Evolutionary conservation across 1,140 invertebrate genomes (phyloP), one percentile per base, ranked within the genome.

Genomic region (Drosophila takahashii): DNA sequence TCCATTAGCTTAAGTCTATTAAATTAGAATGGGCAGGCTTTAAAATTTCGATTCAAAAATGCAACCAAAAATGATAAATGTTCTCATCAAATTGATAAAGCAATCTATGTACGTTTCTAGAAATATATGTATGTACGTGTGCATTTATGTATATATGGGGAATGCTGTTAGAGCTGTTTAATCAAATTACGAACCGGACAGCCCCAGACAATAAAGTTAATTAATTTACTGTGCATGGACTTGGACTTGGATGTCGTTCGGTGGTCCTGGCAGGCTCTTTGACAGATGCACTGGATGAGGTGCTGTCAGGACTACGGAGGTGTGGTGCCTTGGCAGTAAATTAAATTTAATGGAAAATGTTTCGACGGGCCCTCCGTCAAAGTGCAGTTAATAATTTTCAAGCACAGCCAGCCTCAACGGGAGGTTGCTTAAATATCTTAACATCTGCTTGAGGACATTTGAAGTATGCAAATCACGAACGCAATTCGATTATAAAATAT

Each of bases 401-500:
- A 27, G 34, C 36, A 37, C 34, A 2, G 29, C 8, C 11, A 18
- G 39, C 16, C 41, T 48, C 36, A 36, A 22, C 22, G 41, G 39
- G 48, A 56, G 65, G 77, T 81, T 62, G 75, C 36, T 73, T 42
- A 42, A 42, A 42, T 56, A 15, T 11, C 37, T 29, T 18, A 26
- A 29, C 58, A 8, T 37, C 16, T 13, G 34, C 53, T 45, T 44
- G 10, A 22, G 64, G 41, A 57, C 47, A 22, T 48, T 39, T 50
- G 66, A 69, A 71, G 81, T 87, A 89, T 86, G 83, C 83, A 89
- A 86, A 86, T 86, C 84, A 86, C 81, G 58, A 70, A 66, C 52
- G 42, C 71, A 78, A 83, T 70, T 79, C 79, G 79, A 87, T 86
- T 87, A 81, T 87, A 86, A 87, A 87, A 83, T 86, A 87, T 86